phyloP scores from a whole-genome alignment of 2,797 vertebrate species.

The Gadopsis marmoratus region DNA sequence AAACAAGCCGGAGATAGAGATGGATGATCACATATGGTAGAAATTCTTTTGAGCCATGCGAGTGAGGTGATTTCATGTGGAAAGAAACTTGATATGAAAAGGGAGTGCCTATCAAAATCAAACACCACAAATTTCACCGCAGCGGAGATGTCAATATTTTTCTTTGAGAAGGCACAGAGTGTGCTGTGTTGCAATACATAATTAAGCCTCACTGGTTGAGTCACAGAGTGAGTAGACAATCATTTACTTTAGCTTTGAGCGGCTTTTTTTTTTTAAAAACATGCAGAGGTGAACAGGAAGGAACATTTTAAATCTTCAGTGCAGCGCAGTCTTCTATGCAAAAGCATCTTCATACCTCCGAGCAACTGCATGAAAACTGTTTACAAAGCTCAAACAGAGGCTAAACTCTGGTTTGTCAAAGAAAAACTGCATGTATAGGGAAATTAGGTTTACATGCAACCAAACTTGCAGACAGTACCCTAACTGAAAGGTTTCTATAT shows the following conservation, averaged over 20 bases:
- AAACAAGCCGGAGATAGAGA: slow-evolving; percentile 29
- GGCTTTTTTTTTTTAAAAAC: slow-evolving; percentile 23
- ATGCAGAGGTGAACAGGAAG: slow-evolving; percentile 12
- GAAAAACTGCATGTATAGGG: background rate
- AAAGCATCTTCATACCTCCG: background rate
- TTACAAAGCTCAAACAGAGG: background rate
- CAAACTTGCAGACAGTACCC: background rate
- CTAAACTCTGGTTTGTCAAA: slow-evolving; percentile 19
- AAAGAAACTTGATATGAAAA: slow-evolving; percentile 43
- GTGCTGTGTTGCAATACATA: slow-evolving; percentile 59
- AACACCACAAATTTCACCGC: slow-evolving; percentile 36
- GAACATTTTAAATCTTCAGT: slow-evolving; percentile 16
- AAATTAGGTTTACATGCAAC: slow-evolving; percentile 2
- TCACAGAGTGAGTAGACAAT: slow-evolving; percentile 47
- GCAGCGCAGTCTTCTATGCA: slow-evolving; percentile 38
- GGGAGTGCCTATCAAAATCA: slow-evolving; percentile 46
- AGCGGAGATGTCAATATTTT: slow-evolving; percentile 30
- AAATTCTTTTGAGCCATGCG: slow-evolving; percentile 30
- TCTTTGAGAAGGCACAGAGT: slow-evolving; percentile 37
- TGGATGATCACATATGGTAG: slow-evolving; percentile 39
- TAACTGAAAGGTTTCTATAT: slow-evolving; percentile 14
- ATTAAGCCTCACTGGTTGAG: slow-evolving; percentile 44
- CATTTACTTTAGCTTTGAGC: slow-evolving; percentile 35
- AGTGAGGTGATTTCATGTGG: slow-evolving; percentile 36
- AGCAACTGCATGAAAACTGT: slow-evolving; percentile 1